A percentile compares a stretch with the other conserved stretches of the same genome.
phyloP scores from a whole-genome alignment of 2,113 vertebrate genomes.

The Capreolus pygargus region DNA sequence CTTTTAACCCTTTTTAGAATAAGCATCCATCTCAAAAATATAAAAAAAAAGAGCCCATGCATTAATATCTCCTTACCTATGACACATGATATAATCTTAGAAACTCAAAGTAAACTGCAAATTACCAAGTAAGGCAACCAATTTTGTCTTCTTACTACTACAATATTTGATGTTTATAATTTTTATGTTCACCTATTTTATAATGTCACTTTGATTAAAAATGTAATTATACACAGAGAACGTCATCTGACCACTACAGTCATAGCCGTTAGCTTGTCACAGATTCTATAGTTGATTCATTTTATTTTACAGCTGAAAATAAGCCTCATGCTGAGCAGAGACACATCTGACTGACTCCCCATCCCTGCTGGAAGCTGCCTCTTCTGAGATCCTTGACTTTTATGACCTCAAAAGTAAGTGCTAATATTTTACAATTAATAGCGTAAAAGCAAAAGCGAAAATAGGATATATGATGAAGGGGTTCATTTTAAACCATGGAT shows the following conservation, averaged over 20 bases:
- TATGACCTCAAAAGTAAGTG: constrained; percentile 72
- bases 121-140: neutral
- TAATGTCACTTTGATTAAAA: neutral
- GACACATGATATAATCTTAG: neutral
- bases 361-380: constrained; percentile 77
- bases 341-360: constrained; percentile 77
- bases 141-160: neutral
- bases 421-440: constrained; percentile 78
- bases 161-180: neutral
- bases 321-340: constrained; percentile 76
- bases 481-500: constrained; percentile 63
- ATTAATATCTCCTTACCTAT: neutral
- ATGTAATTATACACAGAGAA: neutral
- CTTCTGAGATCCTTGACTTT: constrained; percentile 72
- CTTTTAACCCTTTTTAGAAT: neutral
- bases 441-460: constrained; percentile 69
- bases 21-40: neutral
- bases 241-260: neutral
- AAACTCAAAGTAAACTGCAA: neutral
- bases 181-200: neutral
- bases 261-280: constrained; percentile 78
- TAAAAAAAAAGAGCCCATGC: neutral
- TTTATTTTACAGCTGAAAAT: constrained; percentile 66
- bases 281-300: constrained; percentile 71
- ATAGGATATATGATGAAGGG: constrained; percentile 64